Conservation (phyloP, 2,797 vertebrate genomes). For the Scyliorhinus canicula region DNA sequence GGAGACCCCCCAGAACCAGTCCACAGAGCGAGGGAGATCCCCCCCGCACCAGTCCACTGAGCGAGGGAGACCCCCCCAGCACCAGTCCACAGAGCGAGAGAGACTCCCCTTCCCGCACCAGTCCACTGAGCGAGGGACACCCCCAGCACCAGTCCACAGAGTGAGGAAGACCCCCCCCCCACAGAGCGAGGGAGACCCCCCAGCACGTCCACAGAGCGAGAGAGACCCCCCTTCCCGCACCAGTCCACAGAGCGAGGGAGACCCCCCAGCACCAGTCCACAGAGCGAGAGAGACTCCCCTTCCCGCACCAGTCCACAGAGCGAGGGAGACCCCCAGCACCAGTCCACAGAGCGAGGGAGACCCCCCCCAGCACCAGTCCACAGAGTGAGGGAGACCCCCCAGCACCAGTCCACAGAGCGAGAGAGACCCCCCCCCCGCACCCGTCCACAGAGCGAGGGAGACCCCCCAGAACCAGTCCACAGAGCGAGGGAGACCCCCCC, state of each 20-base stretch:
- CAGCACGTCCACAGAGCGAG: not conserved
- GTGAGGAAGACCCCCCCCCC: not conserved
- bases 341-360: too few species aligned
- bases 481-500: too few species aligned
- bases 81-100: slow-evolving; percentile 37
- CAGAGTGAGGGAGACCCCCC: too few species aligned
- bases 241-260: not conserved
- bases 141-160: not conserved
- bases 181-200: not conserved
- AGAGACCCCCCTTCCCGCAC: not conserved
- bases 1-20: not conserved
- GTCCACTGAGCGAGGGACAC: slow-evolving; percentile 43
- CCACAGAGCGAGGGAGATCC: not conserved
- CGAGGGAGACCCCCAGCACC: slow-evolving; percentile 44
- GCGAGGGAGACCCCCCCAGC: not conserved
- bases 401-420: too few species aligned
- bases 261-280: not conserved
- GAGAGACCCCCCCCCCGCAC: too few species aligned
- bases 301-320: slow-evolving; percentile 33
- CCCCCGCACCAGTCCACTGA: not conserved
- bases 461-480: too few species aligned
- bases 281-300: slow-evolving; percentile 41
- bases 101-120: too few species aligned
- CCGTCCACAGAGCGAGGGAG: too few species aligned
- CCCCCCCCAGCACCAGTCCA: too few species aligned